A percentile compares a stretch with the other conserved stretches of the same genome.
Conservation (phyloP, 2,888 invertebrate genomes). For the Ecliptopera silaceata region DNA sequence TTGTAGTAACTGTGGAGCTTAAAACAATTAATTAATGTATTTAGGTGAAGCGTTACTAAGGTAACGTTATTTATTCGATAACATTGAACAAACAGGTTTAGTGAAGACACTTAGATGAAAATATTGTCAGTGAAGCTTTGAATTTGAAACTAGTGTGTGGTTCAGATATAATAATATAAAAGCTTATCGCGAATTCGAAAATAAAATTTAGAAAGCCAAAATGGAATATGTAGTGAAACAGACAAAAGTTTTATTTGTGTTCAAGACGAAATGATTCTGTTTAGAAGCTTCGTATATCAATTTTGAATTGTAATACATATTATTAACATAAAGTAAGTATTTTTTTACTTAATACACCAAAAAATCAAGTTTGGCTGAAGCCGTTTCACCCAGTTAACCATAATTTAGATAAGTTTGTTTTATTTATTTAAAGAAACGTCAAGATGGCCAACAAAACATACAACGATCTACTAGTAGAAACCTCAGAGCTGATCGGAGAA, state of each 20-base stretch:
- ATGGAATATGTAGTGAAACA: background rate
- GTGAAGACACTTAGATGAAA: conserved; percentile 7
- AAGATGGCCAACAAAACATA: conserved; percentile 90
- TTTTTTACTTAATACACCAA: too few relatives aligned
- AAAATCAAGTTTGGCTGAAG: too few relatives aligned
- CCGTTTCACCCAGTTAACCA: too few relatives aligned
- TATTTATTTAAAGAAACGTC: background rate
- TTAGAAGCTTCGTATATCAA: too few relatives aligned
- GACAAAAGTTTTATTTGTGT: background rate
- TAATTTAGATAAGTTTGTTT: too few relatives aligned
- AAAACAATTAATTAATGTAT: too few relatives aligned
- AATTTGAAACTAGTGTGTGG: conserved; percentile 10
- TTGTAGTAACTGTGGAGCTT: background rate
- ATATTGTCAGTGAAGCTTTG: conserved; percentile 21
- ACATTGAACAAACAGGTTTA: background rate
- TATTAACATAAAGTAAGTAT: too few relatives aligned
- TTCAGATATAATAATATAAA: conserved; percentile 20
- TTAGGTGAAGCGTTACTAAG: background rate
- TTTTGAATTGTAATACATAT: too few relatives aligned
- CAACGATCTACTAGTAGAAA: conserved; percentile 85
- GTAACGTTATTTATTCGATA: conserved; percentile 1
- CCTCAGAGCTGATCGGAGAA: conserved; percentile 79
- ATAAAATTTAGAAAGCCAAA: background rate
- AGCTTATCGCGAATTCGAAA: conserved; percentile 1
- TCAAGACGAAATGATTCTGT: too few relatives aligned